phyloP scores from a whole-genome alignment of 2,113 vertebrate genomes.

The rabbit (Oryctolagus cuniculus) region mOryCun1.1 NC_091434.1:6505001-6505500 shows the following conservation, averaged over 20 bases:
- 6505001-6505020: neutral
- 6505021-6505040: neutral
- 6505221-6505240: neutral
- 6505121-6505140: neutral
- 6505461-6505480: neutral
- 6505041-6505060: rapidly evolving
- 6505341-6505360: rapidly evolving
- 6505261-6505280: neutral
- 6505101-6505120: neutral
- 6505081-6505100: rapidly evolving
- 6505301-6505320: neutral
- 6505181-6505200: neutral
- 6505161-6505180: neutral
- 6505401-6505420: neutral
- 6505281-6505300: neutral
- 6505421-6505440: too few species aligned
- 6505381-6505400: neutral
- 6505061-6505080: neutral
- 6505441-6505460: neutral
- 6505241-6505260: neutral
- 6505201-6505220: neutral
- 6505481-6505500: neutral
- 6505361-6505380: neutral
- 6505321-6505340: rapidly evolving
- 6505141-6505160: neutral